Evolutionary conservation across 2,113 vertebrate genomes (phyloP).

Genomic region (Anarhynchus alexandrinus): DNA sequence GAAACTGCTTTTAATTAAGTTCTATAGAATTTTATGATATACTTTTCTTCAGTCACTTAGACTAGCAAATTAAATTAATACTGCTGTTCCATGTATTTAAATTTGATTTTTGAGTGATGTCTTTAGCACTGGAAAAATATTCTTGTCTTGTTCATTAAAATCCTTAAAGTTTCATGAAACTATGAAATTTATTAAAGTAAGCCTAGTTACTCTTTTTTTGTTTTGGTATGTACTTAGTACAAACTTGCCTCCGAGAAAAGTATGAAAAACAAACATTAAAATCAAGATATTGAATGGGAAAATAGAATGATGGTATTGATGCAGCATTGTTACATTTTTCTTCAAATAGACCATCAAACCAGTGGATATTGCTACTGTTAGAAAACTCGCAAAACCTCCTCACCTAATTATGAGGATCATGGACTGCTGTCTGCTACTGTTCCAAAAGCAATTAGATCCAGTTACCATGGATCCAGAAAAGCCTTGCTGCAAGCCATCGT

Average conservation of each 20-base stretch:
- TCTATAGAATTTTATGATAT: not conserved
- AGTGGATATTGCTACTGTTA: conserved; percentile 78
- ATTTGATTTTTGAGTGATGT: not conserved
- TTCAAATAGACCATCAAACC: conserved; percentile 77
- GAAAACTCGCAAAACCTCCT: conserved; percentile 79
- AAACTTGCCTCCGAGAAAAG: not conserved
- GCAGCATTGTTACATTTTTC: not conserved
- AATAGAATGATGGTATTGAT: not conserved
- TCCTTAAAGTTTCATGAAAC: not conserved
- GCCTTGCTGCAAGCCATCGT: conserved; percentile 76
- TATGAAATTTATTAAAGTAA: not conserved
- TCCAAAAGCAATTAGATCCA: conserved; percentile 76
- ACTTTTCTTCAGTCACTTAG: not conserved
- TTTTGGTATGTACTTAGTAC: not conserved
- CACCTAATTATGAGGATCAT: conserved; percentile 82
- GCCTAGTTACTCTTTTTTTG: not conserved
- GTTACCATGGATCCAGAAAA: conserved; percentile 78
- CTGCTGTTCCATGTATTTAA: not conserved
- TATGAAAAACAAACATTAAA: not conserved
- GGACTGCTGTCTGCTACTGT: conserved; percentile 77
- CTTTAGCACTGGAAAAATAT: not conserved
- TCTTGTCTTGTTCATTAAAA: not conserved
- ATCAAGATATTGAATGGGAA: not conserved
- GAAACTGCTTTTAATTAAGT: not conserved
- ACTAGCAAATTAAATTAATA: not conserved